Evolutionary conservation across 2,797 vertebrate genomes (phyloP), one percentile per base, ranked within the genome.

Genomic region (Onychomys torridus): DNA sequence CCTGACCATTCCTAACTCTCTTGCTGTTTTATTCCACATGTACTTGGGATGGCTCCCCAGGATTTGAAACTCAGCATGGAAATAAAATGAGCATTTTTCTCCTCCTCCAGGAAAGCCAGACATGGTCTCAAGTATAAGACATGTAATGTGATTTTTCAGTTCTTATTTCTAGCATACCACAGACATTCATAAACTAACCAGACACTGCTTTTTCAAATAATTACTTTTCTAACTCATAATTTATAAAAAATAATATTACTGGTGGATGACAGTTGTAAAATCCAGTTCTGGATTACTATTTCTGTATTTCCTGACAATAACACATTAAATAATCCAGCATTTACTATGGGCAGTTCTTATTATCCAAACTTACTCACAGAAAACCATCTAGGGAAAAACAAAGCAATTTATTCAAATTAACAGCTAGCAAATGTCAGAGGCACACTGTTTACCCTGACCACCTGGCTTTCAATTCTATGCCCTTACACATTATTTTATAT

Each of bases 21-120:
- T 82, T 86, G 73, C 63, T 94, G 27, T 90, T 94, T 96, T 88
- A 59, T 78, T 92, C 55, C 14, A 75, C 32, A 94, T 57, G 87
- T 23, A 81, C 52, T 89, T 86, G 52, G 37, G 73, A 85, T 25
- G 76, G 32, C 11, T 86, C 55, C 27, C 67, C 52, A 90, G 73
- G 73, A 96, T 86, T 73, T 94, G 25, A 96, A 95, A 92, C 43
- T 73, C 16, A 94, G 65, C 29, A 37, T 49, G 49, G 69, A 95
- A 93, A 77, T 93, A 94, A 93, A 96, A 93, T 65, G 87, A 49
- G 78, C 29, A 49, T 88, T 73, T 92, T 88, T 32, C 37, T 82
- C 37, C 21, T 88, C 9, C 46, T 25, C 59, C 17, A 76, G 40
- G 43, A 96, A 96, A 96, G 13, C 69, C n/a, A 95, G 46, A 93